Evolutionary conservation across 2,113 vertebrate genomes (phyloP).

Genomic region (Antechinus flavipes): DNA sequence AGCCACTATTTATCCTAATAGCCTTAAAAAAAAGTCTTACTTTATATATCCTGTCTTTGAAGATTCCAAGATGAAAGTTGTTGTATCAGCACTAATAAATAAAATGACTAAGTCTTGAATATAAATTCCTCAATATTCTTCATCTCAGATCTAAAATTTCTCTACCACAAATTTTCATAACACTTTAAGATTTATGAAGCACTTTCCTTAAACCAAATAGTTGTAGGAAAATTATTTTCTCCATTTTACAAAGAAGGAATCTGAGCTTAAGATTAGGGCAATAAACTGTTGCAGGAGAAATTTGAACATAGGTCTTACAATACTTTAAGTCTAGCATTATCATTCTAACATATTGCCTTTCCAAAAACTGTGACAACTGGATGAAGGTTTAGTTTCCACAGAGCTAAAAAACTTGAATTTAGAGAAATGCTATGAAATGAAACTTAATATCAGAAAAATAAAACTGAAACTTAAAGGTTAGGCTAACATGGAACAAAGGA

Average conservation of each 20-base stretch:
- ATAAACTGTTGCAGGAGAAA: not conserved
- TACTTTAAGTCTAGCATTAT: not conserved
- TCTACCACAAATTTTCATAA: not conserved
- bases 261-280: not conserved
- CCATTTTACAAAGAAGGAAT: not conserved
- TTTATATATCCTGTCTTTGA: not conserved
- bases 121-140: not conserved
- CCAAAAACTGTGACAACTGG: not conserved
- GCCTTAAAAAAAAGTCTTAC: not conserved
- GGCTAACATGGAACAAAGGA: too few species aligned
- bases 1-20: not conserved
- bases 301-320: not conserved
- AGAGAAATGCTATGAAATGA: too few species aligned
- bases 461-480: too few species aligned
- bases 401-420: too few species aligned
- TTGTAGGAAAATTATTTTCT: not conserved
- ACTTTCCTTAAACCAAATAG: not conserved
- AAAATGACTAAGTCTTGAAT: not conserved
- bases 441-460: too few species aligned
- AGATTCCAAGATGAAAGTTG: not conserved
- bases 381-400: too few species aligned
- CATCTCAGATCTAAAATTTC: fast-evolving
- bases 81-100: not conserved
- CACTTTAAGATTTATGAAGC: not conserved
- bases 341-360: not conserved